Conservation (phyloP, 2,113 vertebrate species). For the Oryzias melastigma region DNA sequence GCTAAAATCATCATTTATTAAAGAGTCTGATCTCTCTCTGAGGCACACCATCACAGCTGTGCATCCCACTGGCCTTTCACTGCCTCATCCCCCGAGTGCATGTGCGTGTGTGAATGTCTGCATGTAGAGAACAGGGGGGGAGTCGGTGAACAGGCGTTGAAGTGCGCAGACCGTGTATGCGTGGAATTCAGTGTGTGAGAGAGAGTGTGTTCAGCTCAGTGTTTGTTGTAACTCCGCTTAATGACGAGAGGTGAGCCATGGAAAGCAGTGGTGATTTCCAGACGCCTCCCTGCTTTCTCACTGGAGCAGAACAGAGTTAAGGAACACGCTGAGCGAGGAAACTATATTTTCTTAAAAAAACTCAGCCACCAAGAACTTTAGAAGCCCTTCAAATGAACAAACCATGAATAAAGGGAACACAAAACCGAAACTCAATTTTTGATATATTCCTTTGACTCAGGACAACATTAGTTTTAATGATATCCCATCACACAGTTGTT, state of each 20-base stretch:
- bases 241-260: constrained; percentile 48
- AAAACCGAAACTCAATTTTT: too few relatives aligned
- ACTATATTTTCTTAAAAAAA: constrained; percentile 13
- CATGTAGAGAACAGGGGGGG: constrained; percentile 17
- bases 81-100: constrained; percentile 50
- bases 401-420: background rate
- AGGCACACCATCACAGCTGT: constrained; percentile 71
- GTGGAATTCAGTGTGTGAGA: background rate
- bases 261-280: constrained; percentile 50
- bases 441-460: too few relatives aligned
- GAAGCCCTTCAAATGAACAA: constrained; percentile 2
- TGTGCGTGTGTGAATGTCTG: constrained; percentile 25
- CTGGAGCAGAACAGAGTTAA: constrained; percentile 32
- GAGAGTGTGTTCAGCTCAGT: constrained; percentile 1
- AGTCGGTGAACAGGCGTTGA: constrained; percentile 31
- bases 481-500: too few relatives aligned
- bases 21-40: constrained; percentile 65
- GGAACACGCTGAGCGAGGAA: constrained; percentile 26
- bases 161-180: constrained; percentile 8
- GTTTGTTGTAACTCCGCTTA: constrained; percentile 35
- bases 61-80: constrained; percentile 70
- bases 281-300: constrained; percentile 45
- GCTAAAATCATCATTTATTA: constrained; percentile 71
- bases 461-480: too few relatives aligned
- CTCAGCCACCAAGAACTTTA: constrained; percentile 20